These are phyloP conservation scores for Chelon auratus DNA, from an alignment of 2,797 vertebrate species.

Conservation along the genomic window DNA sequence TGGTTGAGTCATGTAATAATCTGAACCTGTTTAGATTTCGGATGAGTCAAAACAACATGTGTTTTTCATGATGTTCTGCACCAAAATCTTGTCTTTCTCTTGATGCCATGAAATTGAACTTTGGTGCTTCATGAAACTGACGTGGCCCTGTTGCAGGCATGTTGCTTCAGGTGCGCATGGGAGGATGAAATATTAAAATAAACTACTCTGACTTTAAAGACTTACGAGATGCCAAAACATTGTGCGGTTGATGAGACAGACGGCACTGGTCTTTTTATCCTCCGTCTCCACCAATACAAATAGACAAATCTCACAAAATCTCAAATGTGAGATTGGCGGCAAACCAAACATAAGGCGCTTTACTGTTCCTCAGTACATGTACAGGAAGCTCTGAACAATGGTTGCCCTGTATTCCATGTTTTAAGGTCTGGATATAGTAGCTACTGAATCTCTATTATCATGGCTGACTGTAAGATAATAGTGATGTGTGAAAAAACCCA, in stretches of 20 bases:
- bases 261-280: neutral
- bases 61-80: neutral
- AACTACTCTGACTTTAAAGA: neutral
- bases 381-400: neutral
- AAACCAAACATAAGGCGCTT: neutral
- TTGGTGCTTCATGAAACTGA: neutral
- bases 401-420: too few relatives aligned
- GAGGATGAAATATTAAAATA: neutral
- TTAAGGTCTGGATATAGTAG: neutral
- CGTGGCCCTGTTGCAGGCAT: neutral
- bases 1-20: slow-evolving; percentile 3
- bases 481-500: too few relatives aligned
- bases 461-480: neutral
- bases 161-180: neutral
- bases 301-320: neutral
- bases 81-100: neutral
- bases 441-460: neutral
- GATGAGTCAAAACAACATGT: neutral
- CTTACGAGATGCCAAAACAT: neutral
- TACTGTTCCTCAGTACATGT: neutral
- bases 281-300: neutral
- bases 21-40: neutral
- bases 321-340: neutral
- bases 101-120: neutral
- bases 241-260: neutral